These are phyloP conservation scores for Xestia xanthographa DNA, from an alignment of 2,888 invertebrate species.

Conservation along the genomic window DNA sequence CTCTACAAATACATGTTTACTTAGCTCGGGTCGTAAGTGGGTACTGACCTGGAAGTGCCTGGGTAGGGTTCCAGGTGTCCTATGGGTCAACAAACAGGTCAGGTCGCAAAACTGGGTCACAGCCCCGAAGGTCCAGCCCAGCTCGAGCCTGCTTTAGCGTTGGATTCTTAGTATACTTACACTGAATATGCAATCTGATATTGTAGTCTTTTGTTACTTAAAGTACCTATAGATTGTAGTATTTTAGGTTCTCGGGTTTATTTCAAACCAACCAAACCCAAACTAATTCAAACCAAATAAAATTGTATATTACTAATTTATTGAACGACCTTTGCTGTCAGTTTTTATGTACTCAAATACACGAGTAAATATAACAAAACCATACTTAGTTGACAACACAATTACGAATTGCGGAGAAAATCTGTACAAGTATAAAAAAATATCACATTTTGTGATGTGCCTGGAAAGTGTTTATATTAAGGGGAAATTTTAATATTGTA, in stretches of 20 bases:
- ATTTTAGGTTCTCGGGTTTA: not conserved
- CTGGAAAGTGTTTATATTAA: not conserved
- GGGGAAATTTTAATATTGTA: constrained; percentile 3
- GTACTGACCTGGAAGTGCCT: constrained; percentile 55
- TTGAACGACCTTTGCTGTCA: not conserved
- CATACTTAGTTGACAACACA: not conserved
- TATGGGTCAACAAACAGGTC: constrained; percentile 70
- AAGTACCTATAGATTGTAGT: not conserved
- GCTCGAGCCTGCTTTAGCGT: constrained; percentile 28
- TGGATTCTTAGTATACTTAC: constrained; percentile 14
- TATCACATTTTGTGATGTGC: not conserved
- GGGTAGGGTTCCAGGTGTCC: constrained; percentile 65
- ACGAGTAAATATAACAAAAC: not conserved
- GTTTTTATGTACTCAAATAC: not conserved
- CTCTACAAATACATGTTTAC: constrained; percentile 19
- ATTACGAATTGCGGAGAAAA: not conserved
- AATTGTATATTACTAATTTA: not conserved
- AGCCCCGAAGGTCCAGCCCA: constrained; percentile 47
- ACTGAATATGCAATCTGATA: constrained; percentile 44
- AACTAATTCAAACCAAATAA: not conserved
- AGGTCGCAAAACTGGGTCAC: constrained; percentile 74
- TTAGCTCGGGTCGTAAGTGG: constrained; percentile 25
- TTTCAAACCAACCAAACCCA: not conserved
- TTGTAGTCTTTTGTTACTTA: not conserved
- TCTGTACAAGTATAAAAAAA: not conserved